A percentile compares a stretch with the other conserved stretches of the same genome.
phyloP scores from a whole-genome alignment of 35 echinoderm and acorn worm species.

The Chiridota heheva region DNA sequence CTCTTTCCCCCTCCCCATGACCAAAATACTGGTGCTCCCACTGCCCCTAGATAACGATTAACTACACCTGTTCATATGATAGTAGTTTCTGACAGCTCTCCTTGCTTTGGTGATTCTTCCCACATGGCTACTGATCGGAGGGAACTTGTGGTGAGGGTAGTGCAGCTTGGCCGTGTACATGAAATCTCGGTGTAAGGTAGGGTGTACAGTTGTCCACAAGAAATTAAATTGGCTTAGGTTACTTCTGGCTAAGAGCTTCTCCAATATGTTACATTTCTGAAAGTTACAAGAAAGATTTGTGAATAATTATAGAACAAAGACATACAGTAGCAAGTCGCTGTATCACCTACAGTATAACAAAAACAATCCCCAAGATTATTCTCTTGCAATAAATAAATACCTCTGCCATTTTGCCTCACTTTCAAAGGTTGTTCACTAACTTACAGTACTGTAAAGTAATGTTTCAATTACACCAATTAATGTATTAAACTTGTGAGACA shows the following conservation, averaged over 20 bases:
- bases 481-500: too few species aligned
- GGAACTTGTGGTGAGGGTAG: constrained; percentile 68
- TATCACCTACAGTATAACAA: not conserved
- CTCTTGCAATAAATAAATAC: not conserved
- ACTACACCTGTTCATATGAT: constrained; percentile 73
- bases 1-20: too few species aligned
- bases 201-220: constrained; percentile 87
- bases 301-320: not conserved
- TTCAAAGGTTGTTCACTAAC: not conserved
- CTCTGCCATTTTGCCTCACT: not conserved
- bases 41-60: too few species aligned
- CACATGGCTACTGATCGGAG: constrained; percentile 74
- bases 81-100: constrained; percentile 79
- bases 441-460: not conserved
- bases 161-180: constrained; percentile 89
- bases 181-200: constrained; percentile 89
- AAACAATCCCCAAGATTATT: not conserved
- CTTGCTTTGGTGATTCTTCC: constrained; percentile 65
- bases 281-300: not conserved
- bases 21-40: too few species aligned
- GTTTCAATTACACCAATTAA: too few species aligned
- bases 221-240: constrained; percentile 89
- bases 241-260: constrained; percentile 73
- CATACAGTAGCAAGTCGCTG: not conserved
- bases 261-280: constrained; percentile 71